Evolutionary conservation across 2,888 invertebrate genomes (phyloP), one percentile per base, ranked within the genome.

Genomic region (Protodeltote pygarga): DNA sequence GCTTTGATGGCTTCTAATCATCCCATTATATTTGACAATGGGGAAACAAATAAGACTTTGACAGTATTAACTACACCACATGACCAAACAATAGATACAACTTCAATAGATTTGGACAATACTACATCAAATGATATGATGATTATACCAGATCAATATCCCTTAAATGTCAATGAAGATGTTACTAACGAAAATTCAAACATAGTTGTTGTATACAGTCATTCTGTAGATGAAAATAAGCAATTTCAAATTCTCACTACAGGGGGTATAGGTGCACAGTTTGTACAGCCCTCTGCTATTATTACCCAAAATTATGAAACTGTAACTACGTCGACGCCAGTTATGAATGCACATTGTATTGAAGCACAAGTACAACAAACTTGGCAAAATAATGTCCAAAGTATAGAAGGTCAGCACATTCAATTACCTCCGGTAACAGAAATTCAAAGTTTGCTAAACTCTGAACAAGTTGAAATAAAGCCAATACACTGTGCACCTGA

Each of bases 191-290:
- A 93, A 51, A 93, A 93, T 77, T 92, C 93, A 1, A 94, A 94
- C 65, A 94, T 94, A 73, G 94, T 94, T 8, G 94, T 94, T 31
- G 89, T 94, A 10, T 94, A 94, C 65, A 94, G 94, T 75, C 94
- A 94, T 73, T 92, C 93, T 27, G 89, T 94, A 20, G 91, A 92
- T 70, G 92, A 92, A 75, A 91, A 87, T 69, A 93, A 93, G 63
- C 93, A 93, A 69, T 94, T 86, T 64, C 79, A 93, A 87, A 72
- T 91, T 23, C 76, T 89, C 31, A 81, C 87, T 35, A 77, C 87
- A 51, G 84, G 86, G 70, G 82, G 77, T 31, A 73, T 89, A 51
- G 85, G 77, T 34, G 65, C 84, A 38, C 89, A 90, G 49, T 89
- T 82, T 80, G 84, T 87, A 29, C 86, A 85, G 38, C 75, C 87